Base-by-base conservation (phyloP, 2,888 invertebrate genomes). In the Branchellion lobata region DNA sequence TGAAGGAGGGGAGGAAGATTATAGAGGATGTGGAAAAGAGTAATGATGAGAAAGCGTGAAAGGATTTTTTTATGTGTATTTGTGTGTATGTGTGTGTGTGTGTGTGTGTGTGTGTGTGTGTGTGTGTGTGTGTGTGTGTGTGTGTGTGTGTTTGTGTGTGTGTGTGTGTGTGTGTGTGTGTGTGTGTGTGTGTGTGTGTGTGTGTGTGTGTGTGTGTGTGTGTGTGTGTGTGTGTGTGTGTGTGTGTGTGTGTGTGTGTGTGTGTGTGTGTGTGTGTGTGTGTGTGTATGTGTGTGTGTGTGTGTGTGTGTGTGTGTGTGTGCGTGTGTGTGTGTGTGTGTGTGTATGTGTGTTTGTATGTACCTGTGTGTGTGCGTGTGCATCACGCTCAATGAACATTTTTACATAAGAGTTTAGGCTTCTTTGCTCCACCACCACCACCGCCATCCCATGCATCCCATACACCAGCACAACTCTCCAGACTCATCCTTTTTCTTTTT, bases 191-290 rank as follows among this genome's bases (percentile, higher is more conserved):
- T 69, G 34, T 69, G 69, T 69, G 31, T 69, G 69, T 69, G 34
- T 69, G 69, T 69, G 34, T 69, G 69, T 69, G 34, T 69, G 69
- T 69, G 34, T 69, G 69, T 69, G 34, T 69, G 69, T 29, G 34
- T 69, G 69, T 69, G 34, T 69, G 69, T 69, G 34, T 69, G 69
- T 69, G 34, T 69, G 69, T 69, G 34, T 69, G 69, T 69, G 34
- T 69, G 69, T 69, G 34, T 11, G 69, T 69, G 34, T 69, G 69
- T 69, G 34, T 69, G 29, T 69, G 34, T 69, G 69, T 69, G 34
- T 69, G 69, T 69, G 34, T 69, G 69, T 69, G 34, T 69, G 69
- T 69, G 34, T 11, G 69, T 69, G 34, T 69, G 69, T 69, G 34
- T 69, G 29, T 69, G 34, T 69, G 69, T 69, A 3, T 69, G 69